phyloP scores from a whole-genome alignment of 1,140 invertebrate species.

The Drosophila baimaii region DNA sequence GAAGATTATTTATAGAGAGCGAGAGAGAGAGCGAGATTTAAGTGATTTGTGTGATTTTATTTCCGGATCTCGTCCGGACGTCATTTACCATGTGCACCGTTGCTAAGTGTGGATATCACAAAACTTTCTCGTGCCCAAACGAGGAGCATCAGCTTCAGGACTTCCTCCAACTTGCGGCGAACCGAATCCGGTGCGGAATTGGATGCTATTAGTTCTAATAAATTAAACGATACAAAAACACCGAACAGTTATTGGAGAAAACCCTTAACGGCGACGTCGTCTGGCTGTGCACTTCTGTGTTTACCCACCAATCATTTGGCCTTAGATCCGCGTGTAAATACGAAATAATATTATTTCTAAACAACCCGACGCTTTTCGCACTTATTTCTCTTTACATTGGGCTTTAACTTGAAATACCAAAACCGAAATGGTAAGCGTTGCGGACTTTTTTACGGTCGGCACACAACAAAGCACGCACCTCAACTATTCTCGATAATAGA shows the following conservation, averaged over 20 bases:
- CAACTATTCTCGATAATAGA: constrained; percentile 74
- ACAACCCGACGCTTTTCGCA: constrained; percentile 29
- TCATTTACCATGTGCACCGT: constrained; percentile 86
- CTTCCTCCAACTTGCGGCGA: constrained; percentile 89
- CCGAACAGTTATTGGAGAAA: not conserved
- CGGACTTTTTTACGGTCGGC: constrained; percentile 41
- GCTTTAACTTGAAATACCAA: constrained; percentile 11
- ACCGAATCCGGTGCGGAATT: constrained; percentile 86
- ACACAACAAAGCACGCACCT: constrained; percentile 73
- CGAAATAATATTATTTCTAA: constrained; percentile 33
- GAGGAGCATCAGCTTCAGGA: constrained; percentile 91
- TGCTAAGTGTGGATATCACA: constrained; percentile 87
- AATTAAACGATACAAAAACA: constrained; percentile 11
- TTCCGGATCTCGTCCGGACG: constrained; percentile 57
- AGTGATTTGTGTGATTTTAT: constrained; percentile 75
- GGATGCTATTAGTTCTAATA: constrained; percentile 75
- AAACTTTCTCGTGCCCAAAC: constrained; percentile 91
- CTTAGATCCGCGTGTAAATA: constrained; percentile 59
- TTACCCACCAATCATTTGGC: constrained; percentile 78
- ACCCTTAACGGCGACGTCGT: not conserved
- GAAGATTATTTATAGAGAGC: constrained; percentile 23
- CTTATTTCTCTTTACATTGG: constrained; percentile 60
- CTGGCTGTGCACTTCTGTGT: constrained; percentile 41
- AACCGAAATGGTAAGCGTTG: constrained; percentile 23
- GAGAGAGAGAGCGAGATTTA: constrained; percentile 17